Evolutionary conservation across 64 coral and sea anemone species (phyloP).

Genomic region (Orbicella faveolata): DNA sequence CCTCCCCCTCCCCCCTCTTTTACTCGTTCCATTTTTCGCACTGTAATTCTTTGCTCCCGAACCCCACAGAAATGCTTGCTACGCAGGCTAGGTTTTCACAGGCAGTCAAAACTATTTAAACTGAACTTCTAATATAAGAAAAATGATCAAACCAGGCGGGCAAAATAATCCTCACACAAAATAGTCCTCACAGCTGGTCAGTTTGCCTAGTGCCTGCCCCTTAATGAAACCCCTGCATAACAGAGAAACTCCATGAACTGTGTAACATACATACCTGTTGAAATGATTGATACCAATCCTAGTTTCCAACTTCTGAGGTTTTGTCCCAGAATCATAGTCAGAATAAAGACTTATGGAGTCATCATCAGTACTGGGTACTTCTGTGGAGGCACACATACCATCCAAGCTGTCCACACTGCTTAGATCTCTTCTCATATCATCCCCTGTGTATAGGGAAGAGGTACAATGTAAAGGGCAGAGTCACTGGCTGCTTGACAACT

Average conservation of each 20-base stretch:
- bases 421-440: conserved; percentile 57
- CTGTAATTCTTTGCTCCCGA: no score
- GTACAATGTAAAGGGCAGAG: not conserved
- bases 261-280: conserved; percentile 68
- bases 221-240: not conserved
- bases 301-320: conserved; percentile 88
- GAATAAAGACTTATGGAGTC: conserved; percentile 54
- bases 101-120: no score
- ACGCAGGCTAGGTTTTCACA: no score
- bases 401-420: conserved; percentile 74
- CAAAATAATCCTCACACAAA: no score
- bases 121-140: no score
- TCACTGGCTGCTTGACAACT: not conserved
- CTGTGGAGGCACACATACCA: conserved; percentile 75
- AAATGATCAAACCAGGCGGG: no score
- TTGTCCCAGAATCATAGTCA: conserved; percentile 66
- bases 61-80: no score
- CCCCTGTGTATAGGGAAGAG: conserved; percentile 36
- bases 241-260: not conserved
- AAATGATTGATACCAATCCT: conserved; percentile 98
- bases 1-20: no score
- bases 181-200: no score
- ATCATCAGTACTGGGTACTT: conserved; percentile 50
- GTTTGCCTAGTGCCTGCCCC: no score
- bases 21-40: no score